Percentiles rank a stretch among this genome's conserved stretches.
Conservation (phyloP, 2,888 invertebrate species). For the Drosophila conformis region DNA sequence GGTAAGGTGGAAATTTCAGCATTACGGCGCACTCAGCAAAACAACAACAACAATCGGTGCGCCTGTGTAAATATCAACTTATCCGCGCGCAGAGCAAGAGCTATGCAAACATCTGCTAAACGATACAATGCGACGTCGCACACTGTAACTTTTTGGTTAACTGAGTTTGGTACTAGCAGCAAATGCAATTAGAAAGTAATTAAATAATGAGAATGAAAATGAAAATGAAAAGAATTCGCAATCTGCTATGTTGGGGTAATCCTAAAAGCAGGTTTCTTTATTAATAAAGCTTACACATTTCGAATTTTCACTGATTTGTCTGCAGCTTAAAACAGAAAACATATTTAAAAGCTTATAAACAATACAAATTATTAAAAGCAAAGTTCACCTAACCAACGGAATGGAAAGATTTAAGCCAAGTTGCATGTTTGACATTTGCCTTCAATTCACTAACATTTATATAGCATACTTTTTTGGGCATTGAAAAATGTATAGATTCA, state of each 20-base stretch:
- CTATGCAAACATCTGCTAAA: constrained; percentile 61
- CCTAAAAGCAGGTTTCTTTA: not conserved
- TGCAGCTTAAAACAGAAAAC: not conserved
- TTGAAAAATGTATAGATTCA: not conserved
- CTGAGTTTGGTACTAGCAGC: constrained; percentile 14
- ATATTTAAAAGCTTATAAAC: not conserved
- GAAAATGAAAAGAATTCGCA: not conserved
- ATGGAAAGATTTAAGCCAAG: not conserved
- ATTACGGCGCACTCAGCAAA: constrained; percentile 59
- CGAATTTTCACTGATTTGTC: not conserved
- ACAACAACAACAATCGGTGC: constrained; percentile 20
- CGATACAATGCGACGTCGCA: constrained; percentile 16
- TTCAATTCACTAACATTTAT: not conserved
- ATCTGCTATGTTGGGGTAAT: not conserved
- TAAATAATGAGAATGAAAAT: not conserved
- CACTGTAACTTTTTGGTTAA: constrained; percentile 13
- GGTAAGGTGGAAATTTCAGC: constrained; percentile 73
- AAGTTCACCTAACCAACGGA: not conserved
- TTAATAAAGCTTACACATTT: not conserved
- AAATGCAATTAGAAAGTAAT: constrained; percentile 10
- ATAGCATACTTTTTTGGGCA: constrained; percentile 8
- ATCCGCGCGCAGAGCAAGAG: constrained; percentile 64
- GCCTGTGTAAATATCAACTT: constrained; percentile 73
- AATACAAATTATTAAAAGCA: not conserved
- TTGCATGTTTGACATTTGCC: not conserved